Conservation (phyloP, 2,888 invertebrate species). For the Piscicola geometra region DNA sequence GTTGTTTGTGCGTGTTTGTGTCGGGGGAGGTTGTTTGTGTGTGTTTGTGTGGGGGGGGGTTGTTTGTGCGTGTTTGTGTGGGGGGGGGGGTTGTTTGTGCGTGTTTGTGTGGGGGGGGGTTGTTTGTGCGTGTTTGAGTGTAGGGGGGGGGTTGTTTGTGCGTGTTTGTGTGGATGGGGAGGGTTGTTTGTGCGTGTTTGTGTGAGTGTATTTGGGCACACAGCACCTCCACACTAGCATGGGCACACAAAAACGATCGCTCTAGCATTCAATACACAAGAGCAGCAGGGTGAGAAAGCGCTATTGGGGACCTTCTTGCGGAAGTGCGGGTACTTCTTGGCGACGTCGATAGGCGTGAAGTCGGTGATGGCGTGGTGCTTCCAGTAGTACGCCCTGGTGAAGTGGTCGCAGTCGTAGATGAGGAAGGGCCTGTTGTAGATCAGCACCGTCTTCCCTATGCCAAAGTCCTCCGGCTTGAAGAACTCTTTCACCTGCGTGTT, state of each 20-base stretch:
- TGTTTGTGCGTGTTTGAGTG: too few species aligned
- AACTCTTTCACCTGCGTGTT: slow-evolving; percentile 72
- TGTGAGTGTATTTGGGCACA: not conserved
- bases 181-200: not conserved
- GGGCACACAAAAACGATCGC: not conserved
- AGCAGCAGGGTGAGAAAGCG: too few species aligned
- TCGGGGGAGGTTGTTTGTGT: too few species aligned
- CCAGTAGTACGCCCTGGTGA: slow-evolving; percentile 73
- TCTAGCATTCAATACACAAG: not conserved
- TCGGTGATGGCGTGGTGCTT: slow-evolving; percentile 57
- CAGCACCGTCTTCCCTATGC: slow-evolving; percentile 60
- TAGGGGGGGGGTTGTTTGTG: not conserved
- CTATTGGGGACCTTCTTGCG: slow-evolving; percentile 26
- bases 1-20: too few species aligned
- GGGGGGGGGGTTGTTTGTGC: too few species aligned
- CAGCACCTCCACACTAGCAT: too few species aligned
- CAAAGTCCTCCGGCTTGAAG: slow-evolving; percentile 72
- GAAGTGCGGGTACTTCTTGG: slow-evolving; percentile 3
- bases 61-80: too few species aligned
- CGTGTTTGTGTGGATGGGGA: not conserved
- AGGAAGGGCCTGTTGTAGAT: slow-evolving; percentile 62
- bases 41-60: too few species aligned
- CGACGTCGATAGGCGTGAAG: slow-evolving; percentile 51
- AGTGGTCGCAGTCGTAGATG: slow-evolving; percentile 73
- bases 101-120: too few species aligned